Conservation (phyloP, 2,113 vertebrate genomes). For the Zosterops japonicus region DNA sequence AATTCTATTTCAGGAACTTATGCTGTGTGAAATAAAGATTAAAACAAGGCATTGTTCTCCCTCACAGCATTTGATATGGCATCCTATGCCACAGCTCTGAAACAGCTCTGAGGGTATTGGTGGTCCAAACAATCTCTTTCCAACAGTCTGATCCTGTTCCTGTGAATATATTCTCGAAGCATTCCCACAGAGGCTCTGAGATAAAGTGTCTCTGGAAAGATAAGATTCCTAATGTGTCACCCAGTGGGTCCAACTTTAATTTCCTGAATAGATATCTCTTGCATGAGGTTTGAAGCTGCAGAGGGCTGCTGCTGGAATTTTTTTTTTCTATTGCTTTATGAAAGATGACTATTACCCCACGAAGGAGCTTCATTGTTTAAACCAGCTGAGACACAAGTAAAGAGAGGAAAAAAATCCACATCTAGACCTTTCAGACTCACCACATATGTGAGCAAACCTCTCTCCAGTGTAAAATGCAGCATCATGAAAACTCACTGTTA, state of each 20-base stretch:
- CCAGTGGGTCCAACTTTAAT: background rate
- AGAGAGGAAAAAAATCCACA: background rate
- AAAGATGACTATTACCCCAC: background rate
- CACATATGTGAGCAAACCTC: rapidly evolving
- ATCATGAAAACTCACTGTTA: background rate
- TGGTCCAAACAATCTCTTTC: background rate
- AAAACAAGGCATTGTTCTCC: background rate
- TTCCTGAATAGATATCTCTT: background rate
- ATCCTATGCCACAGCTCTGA: background rate
- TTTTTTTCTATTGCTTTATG: background rate
- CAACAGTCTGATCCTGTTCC: background rate
- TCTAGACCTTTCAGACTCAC: background rate
- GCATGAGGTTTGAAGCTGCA: background rate
- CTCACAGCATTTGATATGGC: rapidly evolving
- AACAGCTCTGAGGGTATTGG: background rate
- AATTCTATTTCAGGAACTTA: background rate
- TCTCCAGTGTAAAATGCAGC: background rate
- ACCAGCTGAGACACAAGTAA: background rate
- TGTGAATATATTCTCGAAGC: background rate
- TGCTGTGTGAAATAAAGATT: background rate
- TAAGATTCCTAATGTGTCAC: background rate
- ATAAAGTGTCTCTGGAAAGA: background rate
- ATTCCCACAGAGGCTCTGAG: background rate
- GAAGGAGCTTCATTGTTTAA: background rate
- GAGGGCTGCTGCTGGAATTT: background rate